Base-by-base conservation (phyloP, 2,113 vertebrate species). In the Fregata magnificens region DNA sequence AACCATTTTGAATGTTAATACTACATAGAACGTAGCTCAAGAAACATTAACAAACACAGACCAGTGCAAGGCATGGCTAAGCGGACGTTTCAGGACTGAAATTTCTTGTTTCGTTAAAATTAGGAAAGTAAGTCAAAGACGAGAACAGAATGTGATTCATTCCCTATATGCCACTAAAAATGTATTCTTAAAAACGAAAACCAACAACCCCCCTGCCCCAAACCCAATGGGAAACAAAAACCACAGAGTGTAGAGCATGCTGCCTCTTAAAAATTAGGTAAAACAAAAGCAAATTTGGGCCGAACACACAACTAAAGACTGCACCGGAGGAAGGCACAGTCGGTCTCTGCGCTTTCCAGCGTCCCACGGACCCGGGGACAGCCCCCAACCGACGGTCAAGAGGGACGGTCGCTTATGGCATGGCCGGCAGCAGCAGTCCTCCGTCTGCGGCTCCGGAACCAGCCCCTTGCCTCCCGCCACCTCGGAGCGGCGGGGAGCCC, bases 231-330 rank as follows among this genome's bases (percentile, higher is more conserved):
- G 16, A 55, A 55, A n/a, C 20, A n/a, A 40, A 55, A 13, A 2
- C 5, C 14, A 9, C 6, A 7, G 25, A 15, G n/a, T 11, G 5
- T 12, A 22, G 49, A 31, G n/a, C 45, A 7, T 2, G 53, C 38
- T 45, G 52, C 47, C 16, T 42, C 55, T 28, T 7, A 25, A 40
- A 18, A 13, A 11, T 9, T 1, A 11, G 34, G n/a, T 40, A 7
- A 34, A 53, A 31, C 12, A 29, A 28, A 32, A 28, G 28, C 29
- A 25, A 29, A 7, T 44, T 31, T 5, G 53, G 38, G 19, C 19
- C 34, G 18, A 16, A 25, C n/a, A 2, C 22, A 7, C 6, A 26
- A 13, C 16, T 4, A 2, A 10, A 12, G 53, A 2, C 31, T 4
- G 52, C 34, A 13, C 44, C 25, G 3, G 29, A 4, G 31, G 62